A percentile compares a stretch with the other conserved stretches of the same genome.
Conservation (phyloP, 1,140 invertebrate species). For the Drosophila kanapiae region DNA sequence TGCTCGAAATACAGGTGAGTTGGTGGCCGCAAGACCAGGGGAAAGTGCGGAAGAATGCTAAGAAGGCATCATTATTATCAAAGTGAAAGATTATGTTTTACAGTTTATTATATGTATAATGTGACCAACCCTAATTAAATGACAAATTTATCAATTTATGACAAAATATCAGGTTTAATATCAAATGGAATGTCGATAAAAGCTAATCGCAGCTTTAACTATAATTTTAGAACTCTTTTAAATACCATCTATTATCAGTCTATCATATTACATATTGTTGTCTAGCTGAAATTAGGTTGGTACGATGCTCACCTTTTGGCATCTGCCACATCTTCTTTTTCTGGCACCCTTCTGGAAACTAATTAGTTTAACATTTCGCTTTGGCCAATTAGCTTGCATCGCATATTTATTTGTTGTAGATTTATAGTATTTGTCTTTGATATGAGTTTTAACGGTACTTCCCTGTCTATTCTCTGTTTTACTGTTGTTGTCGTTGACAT, state of each 20-base stretch:
- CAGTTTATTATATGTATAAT: neutral
- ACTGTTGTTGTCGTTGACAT: conserved; percentile 16
- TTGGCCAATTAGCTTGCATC: conserved; percentile 47
- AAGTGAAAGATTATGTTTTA: neutral
- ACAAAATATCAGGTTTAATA: too few relatives aligned
- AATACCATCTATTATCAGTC: too few relatives aligned
- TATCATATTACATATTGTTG: too few relatives aligned
- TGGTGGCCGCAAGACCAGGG: conserved; percentile 76
- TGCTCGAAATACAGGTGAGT: conserved; percentile 97
- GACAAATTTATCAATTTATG: too few relatives aligned
- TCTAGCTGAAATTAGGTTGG: too few relatives aligned
- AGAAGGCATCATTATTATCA: neutral
- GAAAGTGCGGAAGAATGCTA: conserved; percentile 1
- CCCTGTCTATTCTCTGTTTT: conserved; percentile 7
- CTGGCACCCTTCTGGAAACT: conserved; percentile 35
- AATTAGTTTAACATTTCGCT: conserved; percentile 63
- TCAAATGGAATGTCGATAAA: too few relatives aligned
- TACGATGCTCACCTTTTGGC: neutral
- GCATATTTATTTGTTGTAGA: conserved; percentile 43
- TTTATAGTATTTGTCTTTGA: conserved; percentile 61
- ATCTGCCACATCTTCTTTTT: neutral
- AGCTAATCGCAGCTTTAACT: too few relatives aligned
- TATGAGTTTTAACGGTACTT: conserved; percentile 16
- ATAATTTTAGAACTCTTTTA: too few relatives aligned
- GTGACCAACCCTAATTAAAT: neutral